These are phyloP conservation scores for Tachystola acroxantha DNA, from an alignment of 2,888 invertebrate species.

Conservation along the genomic window DNA sequence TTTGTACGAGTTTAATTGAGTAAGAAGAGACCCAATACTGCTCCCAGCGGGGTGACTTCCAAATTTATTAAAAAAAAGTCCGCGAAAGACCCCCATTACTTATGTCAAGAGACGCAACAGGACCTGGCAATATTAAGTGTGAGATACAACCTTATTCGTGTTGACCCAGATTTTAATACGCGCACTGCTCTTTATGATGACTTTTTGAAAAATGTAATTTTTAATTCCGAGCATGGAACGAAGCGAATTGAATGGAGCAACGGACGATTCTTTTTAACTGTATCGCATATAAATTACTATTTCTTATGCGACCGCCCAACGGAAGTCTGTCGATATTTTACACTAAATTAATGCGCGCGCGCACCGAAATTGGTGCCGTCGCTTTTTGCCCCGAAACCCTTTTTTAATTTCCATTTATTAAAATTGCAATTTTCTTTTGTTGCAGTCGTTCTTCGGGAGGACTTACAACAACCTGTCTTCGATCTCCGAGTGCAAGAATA, in stretches of 20 bases:
- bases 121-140: conserved; percentile 68
- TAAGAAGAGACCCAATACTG: conserved; percentile 58
- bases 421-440: conserved; percentile 61
- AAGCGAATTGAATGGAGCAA: conserved; percentile 49
- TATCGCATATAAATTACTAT: conserved; percentile 69
- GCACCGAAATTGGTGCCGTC: conserved; percentile 45
- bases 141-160: conserved; percentile 67
- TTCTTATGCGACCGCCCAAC: conserved; percentile 58
- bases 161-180: conserved; percentile 70
- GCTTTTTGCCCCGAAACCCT: conserved; percentile 45
- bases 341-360: conserved; percentile 60
- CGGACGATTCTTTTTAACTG: conserved; percentile 65
- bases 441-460: conserved; percentile 94
- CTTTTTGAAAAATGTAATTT: conserved; percentile 76
- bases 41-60: conserved; percentile 69
- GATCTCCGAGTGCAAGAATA: conserved; percentile 95
- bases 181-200: conserved; percentile 70
- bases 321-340: conserved; percentile 69
- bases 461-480: conserved; percentile 94
- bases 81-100: conserved; percentile 67
- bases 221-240: conserved; percentile 60
- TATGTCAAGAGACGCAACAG: conserved; percentile 59
- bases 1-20: conserved; percentile 72
- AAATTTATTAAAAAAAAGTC: conserved; percentile 66
- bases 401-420: conserved; percentile 47